Evolutionary conservation across 2,113 vertebrate genomes (phyloP).

Genomic region (Mesoclemmys tuberculata): DNA sequence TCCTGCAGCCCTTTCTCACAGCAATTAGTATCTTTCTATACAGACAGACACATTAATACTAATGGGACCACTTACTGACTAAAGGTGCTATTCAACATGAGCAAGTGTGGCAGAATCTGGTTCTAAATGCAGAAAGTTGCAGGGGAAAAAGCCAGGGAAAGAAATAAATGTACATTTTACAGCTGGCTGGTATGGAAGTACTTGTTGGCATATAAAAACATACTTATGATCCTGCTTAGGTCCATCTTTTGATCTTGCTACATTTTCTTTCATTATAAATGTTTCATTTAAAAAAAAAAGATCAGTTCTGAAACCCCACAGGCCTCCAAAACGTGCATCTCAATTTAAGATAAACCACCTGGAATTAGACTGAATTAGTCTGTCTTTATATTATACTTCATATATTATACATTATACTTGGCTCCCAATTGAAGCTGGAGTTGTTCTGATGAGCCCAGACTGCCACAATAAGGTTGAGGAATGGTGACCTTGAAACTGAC

Average conservation of each 20-base stretch:
- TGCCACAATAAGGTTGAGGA: slow-evolving; percentile 15
- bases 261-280: background rate
- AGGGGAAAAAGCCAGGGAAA: background rate
- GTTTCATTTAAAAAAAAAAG: background rate
- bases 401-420: background rate
- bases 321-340: background rate
- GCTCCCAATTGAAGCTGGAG: background rate
- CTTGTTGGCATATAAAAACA: background rate
- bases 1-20: background rate
- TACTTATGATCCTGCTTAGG: background rate
- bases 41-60: background rate
- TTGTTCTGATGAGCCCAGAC: background rate
- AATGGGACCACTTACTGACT: background rate
- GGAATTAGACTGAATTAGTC: slow-evolving; percentile 16
- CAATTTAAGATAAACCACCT: background rate
- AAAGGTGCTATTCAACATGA: rapidly evolving
- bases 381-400: background rate
- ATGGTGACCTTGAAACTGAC: slow-evolving; percentile 64
- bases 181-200: background rate
- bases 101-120: rapidly evolving
- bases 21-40: background rate
- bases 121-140: background rate
- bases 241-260: background rate
- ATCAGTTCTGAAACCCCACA: background rate
- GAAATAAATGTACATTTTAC: background rate